Evolutionary conservation across 1,140 invertebrate species (phyloP).

Genomic region (Papilio polyxenes): DNA sequence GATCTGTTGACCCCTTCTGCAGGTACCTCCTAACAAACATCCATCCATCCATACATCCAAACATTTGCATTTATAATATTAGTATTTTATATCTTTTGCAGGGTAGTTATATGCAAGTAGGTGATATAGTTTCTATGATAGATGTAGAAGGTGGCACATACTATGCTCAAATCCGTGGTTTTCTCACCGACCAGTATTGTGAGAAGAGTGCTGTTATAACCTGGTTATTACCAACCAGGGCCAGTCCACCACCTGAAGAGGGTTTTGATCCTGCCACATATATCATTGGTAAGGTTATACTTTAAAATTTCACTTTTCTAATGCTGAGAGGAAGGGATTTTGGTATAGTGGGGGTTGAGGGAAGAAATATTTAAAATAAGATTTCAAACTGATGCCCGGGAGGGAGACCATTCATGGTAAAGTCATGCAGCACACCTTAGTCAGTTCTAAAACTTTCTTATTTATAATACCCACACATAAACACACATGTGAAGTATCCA

Average conservation of each 20-base stretch:
- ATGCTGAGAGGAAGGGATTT: no score
- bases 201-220: slow-evolving; percentile 96
- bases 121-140: slow-evolving; percentile 93
- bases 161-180: slow-evolving; percentile 94
- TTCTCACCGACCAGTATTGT: slow-evolving; percentile 95
- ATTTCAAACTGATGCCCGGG: no score
- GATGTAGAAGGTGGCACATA: slow-evolving; percentile 89
- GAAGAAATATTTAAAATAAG: no score
- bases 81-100: slow-evolving; percentile 58
- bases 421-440: no score
- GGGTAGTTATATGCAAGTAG: slow-evolving; percentile 93
- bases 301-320: not conserved
- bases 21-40: no score
- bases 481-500: no score
- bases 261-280: slow-evolving; percentile 95
- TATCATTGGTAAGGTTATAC: slow-evolving; percentile 85
- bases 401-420: no score
- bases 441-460: no score
- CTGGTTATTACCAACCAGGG: slow-evolving; percentile 93
- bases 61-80: not conserved
- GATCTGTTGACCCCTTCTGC: no score
- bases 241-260: slow-evolving; percentile 88
- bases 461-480: no score
- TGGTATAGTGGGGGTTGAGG: no score
- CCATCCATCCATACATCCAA: not conserved